Base-by-base conservation (phyloP, 2,888 invertebrate genomes). In the Drosophila mayaguana region DNA sequence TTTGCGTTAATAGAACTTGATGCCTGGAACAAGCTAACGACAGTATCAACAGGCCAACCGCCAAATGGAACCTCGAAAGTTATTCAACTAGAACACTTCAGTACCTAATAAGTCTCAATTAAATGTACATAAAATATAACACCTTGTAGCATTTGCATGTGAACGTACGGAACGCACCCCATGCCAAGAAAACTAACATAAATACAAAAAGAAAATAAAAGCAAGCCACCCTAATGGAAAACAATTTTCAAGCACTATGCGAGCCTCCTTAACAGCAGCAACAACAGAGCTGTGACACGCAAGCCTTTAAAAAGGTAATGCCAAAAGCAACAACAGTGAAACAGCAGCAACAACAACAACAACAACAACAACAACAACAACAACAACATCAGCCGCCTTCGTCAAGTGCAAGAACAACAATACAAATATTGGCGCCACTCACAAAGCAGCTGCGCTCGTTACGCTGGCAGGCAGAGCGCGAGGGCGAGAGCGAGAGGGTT, bases 91-190 rank as follows among this genome's bases (percentile, higher is more conserved):
- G 45, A 63, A 40, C 80, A 80, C 72, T 86, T 82, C 82, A 72
- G 57, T 72, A 53, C 70, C 71, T 83, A 88, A 87, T 87, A 88
- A 88, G 84, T 86, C 86, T 80, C 86, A 87, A 88, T 87, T 88
- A 87, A 87, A 88, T 84, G 77, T 79, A 87, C 87, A 87, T 88
- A 82, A 87, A 83, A 59, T 75, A 84, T 83, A 84, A 88, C 87
- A 87, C 87, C 86, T 88, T 81, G 61, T 70, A 75, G 74, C 86
- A 83, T 83, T 84, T 83, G 85, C 83, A 83, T 85, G 85, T 57
- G 68, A 69, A 48, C 53, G 59, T 53, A 66, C 56, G 61, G 55
- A 70, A 22, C 50, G 38, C 54, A 62, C 28, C 45, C 43, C 51
- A 12, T 20, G n/a, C 48, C 18, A 60, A 28, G 7, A 25, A 20